Percentiles rank a stretch among this genome's conserved stretches.
Evolutionary conservation across 92 coral and sea anemone species (phyloP).

Genomic region (Virgularia gustaviana): DNA sequence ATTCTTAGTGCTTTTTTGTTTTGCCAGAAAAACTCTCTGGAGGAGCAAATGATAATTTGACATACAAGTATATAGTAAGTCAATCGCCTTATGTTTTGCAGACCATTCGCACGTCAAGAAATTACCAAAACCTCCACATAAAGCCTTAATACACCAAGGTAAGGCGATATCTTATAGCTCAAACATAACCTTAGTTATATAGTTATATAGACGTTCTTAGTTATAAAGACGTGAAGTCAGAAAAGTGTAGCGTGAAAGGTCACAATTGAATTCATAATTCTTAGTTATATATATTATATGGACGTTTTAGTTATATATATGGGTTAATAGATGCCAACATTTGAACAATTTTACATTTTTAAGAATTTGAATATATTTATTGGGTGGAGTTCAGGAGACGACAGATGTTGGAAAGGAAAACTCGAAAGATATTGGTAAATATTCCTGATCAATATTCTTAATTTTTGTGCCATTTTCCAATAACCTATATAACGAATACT

Average conservation of each 20-base stretch:
- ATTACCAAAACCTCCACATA: slow-evolving; percentile 75
- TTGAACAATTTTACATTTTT: neutral
- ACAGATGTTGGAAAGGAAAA: slow-evolving; percentile 68
- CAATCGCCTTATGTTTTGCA: no score
- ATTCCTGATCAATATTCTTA: neutral
- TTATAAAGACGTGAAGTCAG: no score
- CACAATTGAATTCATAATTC: no score
- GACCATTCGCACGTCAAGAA: slow-evolving; percentile 90
- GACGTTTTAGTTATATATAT: neutral
- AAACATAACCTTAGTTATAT: no score
- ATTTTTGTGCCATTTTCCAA: neutral
- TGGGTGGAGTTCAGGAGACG: slow-evolving; percentile 90
- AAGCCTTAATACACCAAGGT: slow-evolving; percentile 79
- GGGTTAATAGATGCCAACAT: neutral
- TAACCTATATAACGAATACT: neutral
- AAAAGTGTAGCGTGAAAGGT: no score
- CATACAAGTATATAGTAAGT: neutral
- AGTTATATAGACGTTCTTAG: no score
- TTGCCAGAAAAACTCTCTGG: no score
- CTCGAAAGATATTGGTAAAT: slow-evolving; percentile 65
- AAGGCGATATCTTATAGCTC: no score
- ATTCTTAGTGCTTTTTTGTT: no score
- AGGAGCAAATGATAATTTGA: neutral
- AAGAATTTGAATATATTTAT: slow-evolving; percentile 89
- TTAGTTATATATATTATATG: no score